Evolutionary conservation across 2,888 invertebrate species (phyloP).

Genomic region (Scaptomyza tumidula): DNA sequence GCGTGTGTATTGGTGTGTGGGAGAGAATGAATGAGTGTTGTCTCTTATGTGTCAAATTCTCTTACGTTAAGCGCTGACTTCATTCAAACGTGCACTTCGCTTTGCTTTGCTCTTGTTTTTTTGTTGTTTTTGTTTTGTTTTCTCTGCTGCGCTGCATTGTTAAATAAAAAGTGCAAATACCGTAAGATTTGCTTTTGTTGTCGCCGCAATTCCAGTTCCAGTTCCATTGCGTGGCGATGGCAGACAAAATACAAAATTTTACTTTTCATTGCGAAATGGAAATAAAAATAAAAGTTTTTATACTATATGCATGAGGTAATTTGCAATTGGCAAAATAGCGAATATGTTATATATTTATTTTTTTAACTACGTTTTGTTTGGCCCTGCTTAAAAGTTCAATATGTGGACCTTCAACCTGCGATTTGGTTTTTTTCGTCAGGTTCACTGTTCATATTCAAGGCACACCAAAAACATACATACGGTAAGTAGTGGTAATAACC

Average conservation of each 20-base stretch:
- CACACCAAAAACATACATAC: conserved; percentile 22
- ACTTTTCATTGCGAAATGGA: conserved; percentile 73
- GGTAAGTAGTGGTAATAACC: conserved; percentile 33
- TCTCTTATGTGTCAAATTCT: conserved; percentile 22
- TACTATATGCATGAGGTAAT: conserved; percentile 52
- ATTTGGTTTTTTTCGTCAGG: conserved; percentile 30
- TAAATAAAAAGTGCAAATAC: conserved; percentile 76
- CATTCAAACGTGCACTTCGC: conserved; percentile 39
- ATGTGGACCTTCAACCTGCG: conserved; percentile 48
- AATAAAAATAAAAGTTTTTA: conserved; percentile 63
- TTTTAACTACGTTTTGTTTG: conserved; percentile 20
- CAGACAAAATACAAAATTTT: conserved; percentile 47
- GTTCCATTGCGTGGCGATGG: conserved; percentile 41
- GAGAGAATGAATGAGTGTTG: background rate
- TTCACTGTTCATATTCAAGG: conserved; percentile 70
- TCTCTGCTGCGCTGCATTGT: conserved; percentile 56
- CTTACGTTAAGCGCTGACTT: conserved; percentile 47
- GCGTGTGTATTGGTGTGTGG: conserved; percentile 23
- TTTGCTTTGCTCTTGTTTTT: conserved; percentile 12
- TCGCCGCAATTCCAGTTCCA: conserved; percentile 27
- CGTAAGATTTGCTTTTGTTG: conserved; percentile 59
- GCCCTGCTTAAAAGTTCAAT: conserved; percentile 48
- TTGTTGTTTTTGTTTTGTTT: background rate
- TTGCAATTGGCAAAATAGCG: conserved; percentile 10
- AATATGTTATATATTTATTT: background rate